A percentile compares a stretch with the other conserved stretches of the same genome.
phyloP scores from a whole-genome alignment of 2,797 vertebrate genomes.

The Melopsittacus undulatus region DNA sequence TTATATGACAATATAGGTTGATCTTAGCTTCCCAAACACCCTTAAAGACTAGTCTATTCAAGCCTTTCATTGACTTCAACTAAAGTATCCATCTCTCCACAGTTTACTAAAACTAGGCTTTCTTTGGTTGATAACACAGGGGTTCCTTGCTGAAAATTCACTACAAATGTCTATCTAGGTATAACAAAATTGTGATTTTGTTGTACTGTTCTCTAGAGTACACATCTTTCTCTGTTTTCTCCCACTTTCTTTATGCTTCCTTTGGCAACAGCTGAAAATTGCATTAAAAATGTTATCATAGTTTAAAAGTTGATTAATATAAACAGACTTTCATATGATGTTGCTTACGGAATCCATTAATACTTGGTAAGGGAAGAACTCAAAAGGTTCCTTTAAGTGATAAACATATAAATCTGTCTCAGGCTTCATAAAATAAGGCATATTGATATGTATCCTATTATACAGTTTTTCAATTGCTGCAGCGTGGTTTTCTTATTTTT shows the following conservation, averaged over 20 bases:
- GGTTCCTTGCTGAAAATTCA: not conserved
- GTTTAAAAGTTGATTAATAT: not conserved
- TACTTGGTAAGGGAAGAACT: not conserved
- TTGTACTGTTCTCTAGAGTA: not conserved
- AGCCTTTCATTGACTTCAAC: not conserved
- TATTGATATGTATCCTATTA: not conserved
- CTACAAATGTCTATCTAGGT: not conserved
- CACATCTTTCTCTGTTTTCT: not conserved
- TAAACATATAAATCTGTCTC: not conserved
- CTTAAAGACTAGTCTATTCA: not conserved
- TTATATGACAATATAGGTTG: not conserved
- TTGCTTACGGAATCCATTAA: not conserved
- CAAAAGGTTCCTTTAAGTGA: not conserved
- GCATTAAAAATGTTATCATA: not conserved
- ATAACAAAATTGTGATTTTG: not conserved
- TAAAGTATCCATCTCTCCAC: not conserved
- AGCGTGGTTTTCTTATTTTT: not conserved
- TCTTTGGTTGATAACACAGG: accelerated
- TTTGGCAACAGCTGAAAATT: not conserved
- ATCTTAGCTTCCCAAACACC: not conserved
- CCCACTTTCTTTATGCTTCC: not conserved
- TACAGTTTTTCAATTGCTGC: not conserved
- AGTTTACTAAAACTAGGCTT: not conserved
- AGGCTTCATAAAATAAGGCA: not conserved
- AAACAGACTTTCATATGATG: not conserved